Conservation (phyloP, 2,113 vertebrate genomes). For the Sminthopsis crassicaudata region DNA sequence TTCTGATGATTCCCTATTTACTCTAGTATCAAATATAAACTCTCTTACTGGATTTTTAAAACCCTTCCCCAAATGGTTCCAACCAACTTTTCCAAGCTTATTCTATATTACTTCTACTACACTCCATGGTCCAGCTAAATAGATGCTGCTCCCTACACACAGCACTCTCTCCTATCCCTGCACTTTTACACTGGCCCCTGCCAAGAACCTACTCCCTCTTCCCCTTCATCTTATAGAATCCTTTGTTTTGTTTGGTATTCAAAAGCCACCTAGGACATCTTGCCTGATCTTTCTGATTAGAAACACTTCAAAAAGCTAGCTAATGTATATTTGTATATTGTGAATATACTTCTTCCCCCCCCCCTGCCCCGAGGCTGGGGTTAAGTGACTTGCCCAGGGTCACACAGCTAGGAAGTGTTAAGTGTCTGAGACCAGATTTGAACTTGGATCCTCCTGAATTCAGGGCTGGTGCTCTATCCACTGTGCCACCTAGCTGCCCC, state of each 20-base stretch:
- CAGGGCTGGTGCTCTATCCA: too few species aligned
- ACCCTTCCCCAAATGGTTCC: not conserved
- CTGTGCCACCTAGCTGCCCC: too few species aligned
- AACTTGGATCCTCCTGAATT: too few species aligned
- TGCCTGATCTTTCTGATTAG: not conserved
- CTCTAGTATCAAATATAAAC: not conserved
- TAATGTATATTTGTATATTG: not conserved
- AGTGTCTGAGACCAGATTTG: too few species aligned
- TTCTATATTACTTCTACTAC: not conserved
- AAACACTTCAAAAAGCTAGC: not conserved
- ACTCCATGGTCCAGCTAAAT: not conserved
- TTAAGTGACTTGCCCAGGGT: too few species aligned
- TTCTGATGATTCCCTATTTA: not conserved
- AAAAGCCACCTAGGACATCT: not conserved
- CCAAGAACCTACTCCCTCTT: not conserved
- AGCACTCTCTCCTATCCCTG: not conserved
- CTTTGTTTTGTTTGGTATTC: not conserved
- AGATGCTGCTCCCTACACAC: not conserved
- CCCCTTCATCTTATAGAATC: not conserved
- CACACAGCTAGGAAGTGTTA: too few species aligned
- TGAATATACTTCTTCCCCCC: not conserved
- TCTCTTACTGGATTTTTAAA: not conserved
- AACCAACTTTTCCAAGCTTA: not conserved
- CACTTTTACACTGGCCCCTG: not conserved
- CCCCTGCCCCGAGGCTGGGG: too few species aligned